These are phyloP conservation scores for Ariopsis seemanni DNA, from an alignment of 2,113 vertebrate genomes.

Conservation along the genomic window DNA sequence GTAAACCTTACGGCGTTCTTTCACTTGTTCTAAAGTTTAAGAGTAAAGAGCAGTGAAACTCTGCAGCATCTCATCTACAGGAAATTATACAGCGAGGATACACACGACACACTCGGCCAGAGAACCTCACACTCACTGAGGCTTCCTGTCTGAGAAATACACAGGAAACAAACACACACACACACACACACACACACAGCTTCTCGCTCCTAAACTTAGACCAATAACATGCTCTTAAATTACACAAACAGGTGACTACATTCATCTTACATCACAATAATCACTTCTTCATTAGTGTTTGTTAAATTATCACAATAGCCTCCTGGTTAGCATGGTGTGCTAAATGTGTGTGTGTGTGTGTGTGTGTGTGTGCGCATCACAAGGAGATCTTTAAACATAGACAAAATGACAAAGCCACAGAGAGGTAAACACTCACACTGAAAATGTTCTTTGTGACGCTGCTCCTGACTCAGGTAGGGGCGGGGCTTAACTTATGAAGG, in stretches of 20 bases:
- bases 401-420: not conserved
- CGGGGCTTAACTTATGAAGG: not conserved
- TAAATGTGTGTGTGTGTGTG: not conserved
- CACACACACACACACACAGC: conserved; percentile 49
- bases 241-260: not conserved
- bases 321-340: not conserved
- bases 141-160: conserved; percentile 68
- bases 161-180: conserved; percentile 73
- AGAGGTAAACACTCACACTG: not conserved
- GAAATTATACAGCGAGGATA: conserved; percentile 58
- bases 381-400: not conserved
- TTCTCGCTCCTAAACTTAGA: not conserved
- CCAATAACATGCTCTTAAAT: not conserved
- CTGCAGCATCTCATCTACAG: conserved; percentile 26
- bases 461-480: not conserved
- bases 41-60: conserved; percentile 10
- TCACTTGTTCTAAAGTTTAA: not conserved
- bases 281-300: not conserved
- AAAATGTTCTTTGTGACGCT: not conserved
- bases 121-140: conserved; percentile 62
- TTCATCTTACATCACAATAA: not conserved
- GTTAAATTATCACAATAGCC: not conserved
- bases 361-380: not conserved
- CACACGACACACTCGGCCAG: conserved; percentile 55
- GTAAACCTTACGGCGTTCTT: not conserved